Percentiles rank a stretch among this genome's conserved stretches.
Conservation (phyloP, 2,888 invertebrate genomes). For the Diplazon laetatorius region DNA sequence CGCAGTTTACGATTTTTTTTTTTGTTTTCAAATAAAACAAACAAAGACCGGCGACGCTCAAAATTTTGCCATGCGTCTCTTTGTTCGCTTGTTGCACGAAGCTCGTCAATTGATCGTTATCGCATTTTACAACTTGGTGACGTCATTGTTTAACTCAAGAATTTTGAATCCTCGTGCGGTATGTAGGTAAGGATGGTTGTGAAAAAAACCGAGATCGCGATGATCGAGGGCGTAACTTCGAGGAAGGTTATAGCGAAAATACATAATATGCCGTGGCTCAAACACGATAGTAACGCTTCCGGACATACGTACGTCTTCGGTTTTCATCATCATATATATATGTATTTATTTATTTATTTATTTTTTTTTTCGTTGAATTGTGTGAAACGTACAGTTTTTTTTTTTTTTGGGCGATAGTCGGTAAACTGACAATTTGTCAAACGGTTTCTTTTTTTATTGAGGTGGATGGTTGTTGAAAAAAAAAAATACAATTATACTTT, state of each 20-base stretch:
- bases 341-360: too few species aligned
- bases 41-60: background rate
- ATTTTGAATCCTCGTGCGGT: background rate
- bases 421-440: too few species aligned
- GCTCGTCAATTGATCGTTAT: background rate
- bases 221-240: background rate
- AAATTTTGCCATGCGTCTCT: background rate
- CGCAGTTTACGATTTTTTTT: too few species aligned
- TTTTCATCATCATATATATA: too few species aligned
- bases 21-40: too few species aligned
- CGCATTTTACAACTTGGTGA: background rate
- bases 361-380: too few species aligned
- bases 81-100: background rate
- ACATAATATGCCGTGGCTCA: conserved; percentile 74
- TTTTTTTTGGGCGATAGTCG: conserved; percentile 33
- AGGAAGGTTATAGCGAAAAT: conserved; percentile 66
- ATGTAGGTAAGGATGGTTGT: conserved; percentile 44
- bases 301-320: conserved; percentile 56
- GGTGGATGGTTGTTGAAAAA: background rate
- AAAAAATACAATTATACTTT: too few species aligned
- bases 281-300: conserved; percentile 41
- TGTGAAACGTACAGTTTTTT: too few species aligned
- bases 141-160: background rate
- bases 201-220: conserved; percentile 1
- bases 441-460: too few species aligned